A percentile compares a stretch with the other conserved stretches of the same genome.
phyloP scores from a whole-genome alignment of 2,797 vertebrate genomes.

The Sebastes hubbsi region DNA sequence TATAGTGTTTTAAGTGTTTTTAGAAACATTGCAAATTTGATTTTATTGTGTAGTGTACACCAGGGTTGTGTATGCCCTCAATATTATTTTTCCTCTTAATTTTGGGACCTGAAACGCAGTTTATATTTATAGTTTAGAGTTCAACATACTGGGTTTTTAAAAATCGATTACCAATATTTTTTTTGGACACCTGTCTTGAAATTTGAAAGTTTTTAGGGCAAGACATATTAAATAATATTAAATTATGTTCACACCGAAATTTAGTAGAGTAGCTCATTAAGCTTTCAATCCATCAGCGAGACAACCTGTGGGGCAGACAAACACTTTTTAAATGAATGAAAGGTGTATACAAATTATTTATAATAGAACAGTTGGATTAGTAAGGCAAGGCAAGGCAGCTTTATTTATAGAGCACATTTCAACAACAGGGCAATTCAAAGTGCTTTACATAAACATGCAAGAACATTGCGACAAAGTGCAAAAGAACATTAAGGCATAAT shows the following conservation, averaged over 20 bases:
- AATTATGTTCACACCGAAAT: not conserved
- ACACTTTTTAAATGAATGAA: not conserved
- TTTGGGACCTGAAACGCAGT: not conserved
- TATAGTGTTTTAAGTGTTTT: not conserved
- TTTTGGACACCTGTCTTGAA: not conserved
- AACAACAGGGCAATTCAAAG: too few relatives aligned
- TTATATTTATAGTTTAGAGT: not conserved
- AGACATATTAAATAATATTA: not conserved
- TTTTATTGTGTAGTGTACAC: not conserved
- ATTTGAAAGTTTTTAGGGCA: not conserved
- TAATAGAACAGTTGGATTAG: not conserved
- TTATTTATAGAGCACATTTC: too few relatives aligned
- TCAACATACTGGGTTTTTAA: not conserved
- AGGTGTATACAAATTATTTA: not conserved
- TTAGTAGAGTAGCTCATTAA: not conserved
- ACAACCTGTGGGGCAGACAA: not conserved
- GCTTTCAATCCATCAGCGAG: not conserved
- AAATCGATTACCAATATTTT: not conserved
- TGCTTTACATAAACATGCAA: too few relatives aligned
- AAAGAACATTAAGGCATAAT: too few relatives aligned
- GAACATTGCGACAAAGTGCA: too few relatives aligned
- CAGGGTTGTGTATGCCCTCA: not conserved
- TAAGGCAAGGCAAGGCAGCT: too few relatives aligned
- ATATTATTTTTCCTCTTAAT: not conserved
- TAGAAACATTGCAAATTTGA: not conserved